Conservation (phyloP, 2,797 vertebrate genomes). For the Hydrocynus forskahlii region DNA sequence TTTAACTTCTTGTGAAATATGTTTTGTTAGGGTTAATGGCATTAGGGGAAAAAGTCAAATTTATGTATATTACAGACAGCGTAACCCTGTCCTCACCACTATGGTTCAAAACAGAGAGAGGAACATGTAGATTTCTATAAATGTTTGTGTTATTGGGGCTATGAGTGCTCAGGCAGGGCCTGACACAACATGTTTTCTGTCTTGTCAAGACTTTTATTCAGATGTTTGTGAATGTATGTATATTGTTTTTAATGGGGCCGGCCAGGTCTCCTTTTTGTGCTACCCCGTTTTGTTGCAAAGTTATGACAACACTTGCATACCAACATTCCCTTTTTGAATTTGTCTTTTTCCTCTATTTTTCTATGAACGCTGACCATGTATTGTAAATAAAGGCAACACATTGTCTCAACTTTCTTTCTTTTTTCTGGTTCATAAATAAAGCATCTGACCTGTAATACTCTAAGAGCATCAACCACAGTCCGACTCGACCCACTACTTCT, state of each 20-base stretch:
- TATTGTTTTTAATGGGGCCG: slow-evolving; percentile 23
- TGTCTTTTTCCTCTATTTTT: slow-evolving; percentile 59
- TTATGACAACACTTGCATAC: slow-evolving; percentile 32
- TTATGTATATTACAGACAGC: slow-evolving; percentile 22
- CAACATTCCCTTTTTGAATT: slow-evolving; percentile 41
- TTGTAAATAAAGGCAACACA: slow-evolving; percentile 62
- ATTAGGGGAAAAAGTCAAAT: slow-evolving; percentile 49
- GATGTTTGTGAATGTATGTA: slow-evolving; percentile 21
- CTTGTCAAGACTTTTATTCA: slow-evolving; percentile 1
- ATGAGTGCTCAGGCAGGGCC: slow-evolving; percentile 48
- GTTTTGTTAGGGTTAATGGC: slow-evolving; percentile 47
- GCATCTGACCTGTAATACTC: neutral
- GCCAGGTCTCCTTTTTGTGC: slow-evolving; percentile 26
- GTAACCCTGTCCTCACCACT: neutral
- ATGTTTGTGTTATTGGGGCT: slow-evolving; percentile 20
- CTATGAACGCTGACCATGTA: slow-evolving; percentile 52
- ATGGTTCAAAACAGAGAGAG: slow-evolving; percentile 24
- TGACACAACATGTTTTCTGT: slow-evolving; percentile 36
- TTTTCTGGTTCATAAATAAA: neutral
- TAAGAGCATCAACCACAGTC: too few relatives aligned
- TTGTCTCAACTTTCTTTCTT: slow-evolving; percentile 62
- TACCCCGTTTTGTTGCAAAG: slow-evolving; percentile 26
- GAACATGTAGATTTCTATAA: slow-evolving; percentile 39
- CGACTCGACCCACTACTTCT: too few relatives aligned
- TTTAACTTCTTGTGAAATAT: slow-evolving; percentile 36